Conservation (phyloP, 2,797 vertebrate genomes). For the Epinephelus awoara region DNA sequence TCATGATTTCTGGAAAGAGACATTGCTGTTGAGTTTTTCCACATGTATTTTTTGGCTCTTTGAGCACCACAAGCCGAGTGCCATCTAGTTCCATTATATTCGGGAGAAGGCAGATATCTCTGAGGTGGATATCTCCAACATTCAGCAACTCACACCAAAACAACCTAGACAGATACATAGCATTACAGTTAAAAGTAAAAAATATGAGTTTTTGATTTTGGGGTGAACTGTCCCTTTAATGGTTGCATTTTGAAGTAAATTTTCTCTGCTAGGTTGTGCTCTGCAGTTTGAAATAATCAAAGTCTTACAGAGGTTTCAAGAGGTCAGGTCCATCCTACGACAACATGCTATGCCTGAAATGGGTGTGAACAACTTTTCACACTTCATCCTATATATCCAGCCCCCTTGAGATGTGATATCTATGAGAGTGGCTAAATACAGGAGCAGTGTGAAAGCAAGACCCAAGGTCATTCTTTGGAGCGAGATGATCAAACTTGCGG, state of each 20-base stretch:
- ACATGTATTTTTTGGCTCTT: too few species aligned
- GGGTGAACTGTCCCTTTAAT: not conserved
- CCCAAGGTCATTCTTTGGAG: constrained; percentile 49
- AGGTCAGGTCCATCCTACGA: constrained; percentile 38
- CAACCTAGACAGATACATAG: too few species aligned
- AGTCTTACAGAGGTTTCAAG: constrained; percentile 7
- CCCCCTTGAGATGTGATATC: constrained; percentile 53
- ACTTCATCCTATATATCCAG: constrained; percentile 61
- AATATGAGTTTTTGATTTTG: too few species aligned
- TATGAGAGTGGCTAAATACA: constrained; percentile 65
- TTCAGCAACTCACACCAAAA: too few species aligned
- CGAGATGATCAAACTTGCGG: constrained; percentile 61
- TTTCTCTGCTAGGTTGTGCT: constrained; percentile 11
- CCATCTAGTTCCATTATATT: too few species aligned
- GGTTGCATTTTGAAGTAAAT: constrained; percentile 16
- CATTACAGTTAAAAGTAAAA: too few species aligned
- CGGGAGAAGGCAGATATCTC: too few species aligned
- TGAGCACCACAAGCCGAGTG: too few species aligned
- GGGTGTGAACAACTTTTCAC: constrained; percentile 74
- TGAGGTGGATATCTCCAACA: too few species aligned
- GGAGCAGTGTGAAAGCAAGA: constrained; percentile 67
- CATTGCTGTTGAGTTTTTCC: too few species aligned
- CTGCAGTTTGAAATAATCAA: not conserved
- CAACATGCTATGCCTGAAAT: constrained; percentile 56
- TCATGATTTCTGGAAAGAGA: too few species aligned